These are phyloP conservation scores for Escarpia spicata DNA, from an alignment of 2,888 invertebrate genomes.

Conservation along the genomic window DNA sequence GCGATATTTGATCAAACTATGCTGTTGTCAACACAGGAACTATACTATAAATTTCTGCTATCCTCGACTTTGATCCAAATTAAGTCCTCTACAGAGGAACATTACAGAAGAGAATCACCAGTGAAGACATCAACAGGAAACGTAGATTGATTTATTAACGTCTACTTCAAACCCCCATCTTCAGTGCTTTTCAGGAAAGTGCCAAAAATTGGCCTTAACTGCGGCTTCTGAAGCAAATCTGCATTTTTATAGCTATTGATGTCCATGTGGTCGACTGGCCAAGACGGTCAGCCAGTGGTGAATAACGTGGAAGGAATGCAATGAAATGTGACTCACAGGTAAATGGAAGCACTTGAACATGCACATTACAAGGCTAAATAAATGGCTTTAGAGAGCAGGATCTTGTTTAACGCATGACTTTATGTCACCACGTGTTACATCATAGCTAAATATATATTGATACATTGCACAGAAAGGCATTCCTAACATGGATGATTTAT, in stretches of 20 bases:
- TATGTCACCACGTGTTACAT: background rate
- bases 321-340: slow-evolving; percentile 13
- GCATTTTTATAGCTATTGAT: slow-evolving; percentile 16
- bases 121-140: background rate
- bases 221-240: background rate
- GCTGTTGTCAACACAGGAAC: background rate
- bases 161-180: background rate
- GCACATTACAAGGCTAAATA: background rate
- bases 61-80: background rate
- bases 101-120: background rate
- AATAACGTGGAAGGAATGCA: background rate
- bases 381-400: background rate
- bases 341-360: background rate
- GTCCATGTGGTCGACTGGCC: background rate
- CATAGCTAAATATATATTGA: background rate
- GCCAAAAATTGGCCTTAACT: background rate
- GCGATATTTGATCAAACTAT: background rate
- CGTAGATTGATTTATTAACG: background rate
- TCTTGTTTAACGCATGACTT: background rate
- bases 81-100: background rate
- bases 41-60: background rate
- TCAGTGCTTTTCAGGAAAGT: background rate
- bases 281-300: background rate
- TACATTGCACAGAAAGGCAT: background rate
- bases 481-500: background rate